phyloP scores from a whole-genome alignment of 2,113 vertebrate genomes.

The Tapirus terrestris region DNA sequence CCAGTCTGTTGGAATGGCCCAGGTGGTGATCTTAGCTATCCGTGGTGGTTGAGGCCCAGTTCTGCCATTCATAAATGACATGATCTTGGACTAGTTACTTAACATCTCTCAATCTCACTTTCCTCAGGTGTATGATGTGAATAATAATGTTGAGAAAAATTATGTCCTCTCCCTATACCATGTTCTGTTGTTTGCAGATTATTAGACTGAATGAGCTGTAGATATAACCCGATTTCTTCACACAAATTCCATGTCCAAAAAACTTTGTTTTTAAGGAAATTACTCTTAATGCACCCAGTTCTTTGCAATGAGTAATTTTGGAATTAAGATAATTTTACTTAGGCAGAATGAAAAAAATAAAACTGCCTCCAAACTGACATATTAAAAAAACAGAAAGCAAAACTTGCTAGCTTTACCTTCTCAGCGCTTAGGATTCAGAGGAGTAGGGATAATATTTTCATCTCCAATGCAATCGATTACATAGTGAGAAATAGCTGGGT shows the following conservation, averaged over 20 bases:
- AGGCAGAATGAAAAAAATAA: background rate
- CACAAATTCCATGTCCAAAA: background rate
- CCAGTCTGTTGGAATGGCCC: background rate
- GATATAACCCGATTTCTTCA: background rate
- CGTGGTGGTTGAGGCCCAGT: background rate
- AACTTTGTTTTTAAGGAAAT: slow-evolving; percentile 38
- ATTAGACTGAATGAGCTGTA: slow-evolving; percentile 7
- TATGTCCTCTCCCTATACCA: background rate
- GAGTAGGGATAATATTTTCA: background rate
- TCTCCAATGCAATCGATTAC: background rate
- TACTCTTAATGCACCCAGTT: background rate
- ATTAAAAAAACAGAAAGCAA: background rate
- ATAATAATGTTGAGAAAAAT: slow-evolving; percentile 12
- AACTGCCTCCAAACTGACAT: background rate
- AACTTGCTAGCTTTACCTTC: background rate
- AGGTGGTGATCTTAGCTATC: background rate
- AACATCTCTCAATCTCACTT: background rate
- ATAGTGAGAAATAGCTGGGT: background rate
- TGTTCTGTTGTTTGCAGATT: background rate
- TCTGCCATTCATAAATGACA: background rate
- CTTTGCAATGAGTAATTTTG: slow-evolving; percentile 38
- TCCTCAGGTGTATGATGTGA: background rate
- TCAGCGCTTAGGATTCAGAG: background rate
- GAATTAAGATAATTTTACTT: slow-evolving; percentile 48
- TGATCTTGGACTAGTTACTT: background rate